A percentile compares a stretch with the other conserved stretches of the same genome.
Evolutionary conservation across 2,113 vertebrate species (phyloP).

Genomic region (Hypocryptadius cinnamomeus): DNA sequence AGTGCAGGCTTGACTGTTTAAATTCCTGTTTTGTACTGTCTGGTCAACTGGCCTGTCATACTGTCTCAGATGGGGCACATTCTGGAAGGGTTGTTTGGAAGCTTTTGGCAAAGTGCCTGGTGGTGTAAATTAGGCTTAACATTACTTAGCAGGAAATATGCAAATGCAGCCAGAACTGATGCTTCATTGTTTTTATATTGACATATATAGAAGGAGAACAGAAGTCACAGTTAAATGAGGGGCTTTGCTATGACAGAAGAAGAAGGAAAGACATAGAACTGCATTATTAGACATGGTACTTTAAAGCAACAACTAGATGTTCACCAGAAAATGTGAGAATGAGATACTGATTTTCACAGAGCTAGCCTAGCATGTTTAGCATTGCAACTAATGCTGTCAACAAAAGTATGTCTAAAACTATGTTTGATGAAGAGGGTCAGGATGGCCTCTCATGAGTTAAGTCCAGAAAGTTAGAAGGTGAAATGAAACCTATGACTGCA

Average conservation of each 20-base stretch:
- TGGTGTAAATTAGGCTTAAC: neutral
- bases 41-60: neutral
- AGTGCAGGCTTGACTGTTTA: neutral
- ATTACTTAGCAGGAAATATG: neutral
- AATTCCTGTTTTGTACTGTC: neutral
- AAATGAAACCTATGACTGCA: neutral
- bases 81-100: neutral
- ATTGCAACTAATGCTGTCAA: neutral
- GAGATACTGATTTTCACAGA: neutral
- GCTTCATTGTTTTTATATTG: neutral
- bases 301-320: neutral
- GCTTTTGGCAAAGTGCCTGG: neutral
- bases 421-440: neutral
- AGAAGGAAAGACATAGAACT: neutral
- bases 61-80: neutral
- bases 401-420: neutral
- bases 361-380: neutral
- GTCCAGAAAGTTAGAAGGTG: neutral
- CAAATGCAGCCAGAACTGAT: neutral
- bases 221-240: neutral
- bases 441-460: neutral
- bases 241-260: neutral
- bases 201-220: neutral
- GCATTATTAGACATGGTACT: neutral
- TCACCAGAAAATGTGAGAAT: neutral